Conservation (phyloP, 2,888 invertebrate species). For the Cantharis nigra region DNA sequence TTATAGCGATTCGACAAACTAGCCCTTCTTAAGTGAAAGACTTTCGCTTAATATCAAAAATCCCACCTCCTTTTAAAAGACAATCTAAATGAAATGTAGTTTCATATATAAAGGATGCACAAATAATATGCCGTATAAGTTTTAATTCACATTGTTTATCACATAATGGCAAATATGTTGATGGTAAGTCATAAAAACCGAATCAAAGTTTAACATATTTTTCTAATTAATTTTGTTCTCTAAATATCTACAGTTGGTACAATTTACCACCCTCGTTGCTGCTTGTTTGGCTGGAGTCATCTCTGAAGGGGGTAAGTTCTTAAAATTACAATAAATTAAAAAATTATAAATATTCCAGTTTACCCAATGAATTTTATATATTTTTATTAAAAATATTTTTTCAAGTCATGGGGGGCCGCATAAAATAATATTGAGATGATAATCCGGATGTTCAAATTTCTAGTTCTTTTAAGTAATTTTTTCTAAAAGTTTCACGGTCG, state of each 20-base stretch:
- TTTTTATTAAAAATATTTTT: too few relatives aligned
- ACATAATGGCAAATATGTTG: not conserved
- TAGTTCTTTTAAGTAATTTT: not conserved
- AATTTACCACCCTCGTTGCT: not conserved
- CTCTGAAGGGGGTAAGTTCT: not conserved
- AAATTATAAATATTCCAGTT: too few relatives aligned
- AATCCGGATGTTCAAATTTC: too few relatives aligned
- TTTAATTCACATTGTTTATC: not conserved
- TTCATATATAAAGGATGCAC: not conserved
- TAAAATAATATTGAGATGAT: too few relatives aligned
- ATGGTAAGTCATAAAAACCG: not conserved
- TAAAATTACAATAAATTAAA: not conserved
- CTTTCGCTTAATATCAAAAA: conserved; percentile 2
- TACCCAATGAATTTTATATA: too few relatives aligned
- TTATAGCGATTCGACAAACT: not conserved
- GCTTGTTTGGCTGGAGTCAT: not conserved
- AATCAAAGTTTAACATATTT: not conserved
- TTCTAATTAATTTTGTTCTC: not conserved
- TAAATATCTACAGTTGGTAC: not conserved
- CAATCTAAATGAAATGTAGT: not conserved
- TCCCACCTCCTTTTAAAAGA: not conserved
- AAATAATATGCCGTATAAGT: not conserved
- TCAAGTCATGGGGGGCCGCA: too few relatives aligned
- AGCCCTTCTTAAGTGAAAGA: conserved; percentile 2
- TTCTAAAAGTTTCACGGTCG: too few relatives aligned